Evolutionary conservation across 2,888 invertebrate species (phyloP).

Genomic region (Didymodactylos carnosus): DNA sequence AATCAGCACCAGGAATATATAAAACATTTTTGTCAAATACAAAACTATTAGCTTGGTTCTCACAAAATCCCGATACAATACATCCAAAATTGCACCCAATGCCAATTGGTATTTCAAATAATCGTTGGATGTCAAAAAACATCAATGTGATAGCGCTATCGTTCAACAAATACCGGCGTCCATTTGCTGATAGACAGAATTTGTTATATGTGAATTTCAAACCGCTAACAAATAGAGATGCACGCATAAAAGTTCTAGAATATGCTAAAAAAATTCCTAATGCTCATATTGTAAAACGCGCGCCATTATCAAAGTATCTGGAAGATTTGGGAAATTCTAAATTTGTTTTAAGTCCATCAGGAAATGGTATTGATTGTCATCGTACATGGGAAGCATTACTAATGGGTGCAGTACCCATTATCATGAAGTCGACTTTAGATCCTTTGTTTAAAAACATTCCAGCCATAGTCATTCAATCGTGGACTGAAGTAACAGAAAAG

Average conservation of each 20-base stretch:
- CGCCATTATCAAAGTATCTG: neutral
- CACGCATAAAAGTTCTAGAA: neutral
- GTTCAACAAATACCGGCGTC: neutral
- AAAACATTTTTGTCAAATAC: too few species aligned
- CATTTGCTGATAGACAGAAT: neutral
- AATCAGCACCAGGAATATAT: neutral
- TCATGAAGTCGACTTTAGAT: neutral
- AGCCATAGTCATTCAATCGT: too few species aligned
- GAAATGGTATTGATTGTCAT: neutral
- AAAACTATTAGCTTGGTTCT: neutral
- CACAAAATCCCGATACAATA: neutral
- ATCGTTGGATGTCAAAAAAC: neutral
- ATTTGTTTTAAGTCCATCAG: neutral
- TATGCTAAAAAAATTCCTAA: neutral
- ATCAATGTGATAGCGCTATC: neutral
- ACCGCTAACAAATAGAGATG: neutral
- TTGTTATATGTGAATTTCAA: neutral
- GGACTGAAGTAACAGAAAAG: too few species aligned
- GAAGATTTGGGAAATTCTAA: neutral
- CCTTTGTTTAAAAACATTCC: neutral
- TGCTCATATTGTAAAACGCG: neutral
- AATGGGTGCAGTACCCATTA: neutral
- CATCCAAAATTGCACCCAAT: neutral
- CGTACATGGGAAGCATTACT: neutral
- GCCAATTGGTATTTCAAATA: neutral